Conservation (phyloP, 2,797 vertebrate species). For the Pseudochaenichthys georgianus region DNA sequence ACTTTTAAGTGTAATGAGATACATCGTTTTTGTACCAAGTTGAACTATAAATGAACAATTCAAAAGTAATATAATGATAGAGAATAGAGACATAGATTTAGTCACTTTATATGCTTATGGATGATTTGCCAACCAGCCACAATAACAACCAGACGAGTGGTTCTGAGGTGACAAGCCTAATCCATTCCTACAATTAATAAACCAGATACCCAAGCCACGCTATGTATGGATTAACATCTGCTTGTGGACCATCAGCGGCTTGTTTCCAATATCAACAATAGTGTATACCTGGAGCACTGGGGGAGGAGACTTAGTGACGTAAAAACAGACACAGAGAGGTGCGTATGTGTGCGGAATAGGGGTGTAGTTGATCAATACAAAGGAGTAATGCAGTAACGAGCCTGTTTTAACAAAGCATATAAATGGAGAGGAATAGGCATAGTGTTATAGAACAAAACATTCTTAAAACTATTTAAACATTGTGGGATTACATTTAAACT, state of each 20-base stretch:
- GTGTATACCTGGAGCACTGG: slow-evolving; percentile 61
- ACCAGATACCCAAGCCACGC: slow-evolving; percentile 85
- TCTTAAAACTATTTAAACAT: too few relatives aligned
- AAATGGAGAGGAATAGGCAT: neutral
- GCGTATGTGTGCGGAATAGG: neutral
- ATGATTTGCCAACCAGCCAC: neutral
- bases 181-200: slow-evolving; percentile 71
- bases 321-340: neutral
- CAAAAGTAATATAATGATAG: neutral
- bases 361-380: neutral
- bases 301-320: slow-evolving; percentile 32
- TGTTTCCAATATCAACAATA: slow-evolving; percentile 58
- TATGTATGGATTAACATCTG: slow-evolving; percentile 80
- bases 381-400: neutral
- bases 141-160: slow-evolving; percentile 40
- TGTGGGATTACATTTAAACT: neutral
- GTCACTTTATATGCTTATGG: neutral
- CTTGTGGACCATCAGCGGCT: slow-evolving; percentile 50
- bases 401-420: neutral
- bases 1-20: neutral
- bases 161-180: slow-evolving; percentile 51
- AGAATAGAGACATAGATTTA: neutral
- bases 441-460: neutral
- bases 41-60: neutral
- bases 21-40: neutral